A percentile compares a stretch with the other conserved stretches of the same genome.
These are phyloP conservation scores for Argya squamiceps DNA, from an alignment of 2,797 vertebrate species.

Conservation along the genomic window DNA sequence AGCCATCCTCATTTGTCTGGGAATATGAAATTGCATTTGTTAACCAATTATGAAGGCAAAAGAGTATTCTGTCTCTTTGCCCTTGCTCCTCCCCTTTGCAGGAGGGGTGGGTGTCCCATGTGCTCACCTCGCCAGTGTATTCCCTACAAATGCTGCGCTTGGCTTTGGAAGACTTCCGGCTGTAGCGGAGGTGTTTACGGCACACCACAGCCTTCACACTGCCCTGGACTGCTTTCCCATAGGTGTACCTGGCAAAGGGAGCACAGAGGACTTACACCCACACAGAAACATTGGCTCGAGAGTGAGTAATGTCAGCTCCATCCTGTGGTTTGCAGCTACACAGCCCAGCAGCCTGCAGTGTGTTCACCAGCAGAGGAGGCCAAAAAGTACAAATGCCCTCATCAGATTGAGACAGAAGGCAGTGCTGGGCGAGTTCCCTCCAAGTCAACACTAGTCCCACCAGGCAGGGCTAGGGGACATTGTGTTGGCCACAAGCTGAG, in stretches of 20 bases:
- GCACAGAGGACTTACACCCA: background rate
- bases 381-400: background rate
- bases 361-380: background rate
- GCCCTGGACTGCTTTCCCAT: conserved; percentile 45
- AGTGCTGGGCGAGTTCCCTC: background rate
- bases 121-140: conserved; percentile 31
- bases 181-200: background rate
- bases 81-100: background rate
- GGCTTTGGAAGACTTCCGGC: background rate
- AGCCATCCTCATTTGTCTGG: conserved; percentile 33
- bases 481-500: background rate
- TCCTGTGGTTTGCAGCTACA: background rate
- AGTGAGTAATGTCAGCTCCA: background rate
- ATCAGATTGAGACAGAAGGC: background rate
- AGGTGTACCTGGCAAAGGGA: conserved; percentile 31
- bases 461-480: background rate
- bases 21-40: background rate
- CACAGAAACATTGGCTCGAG: background rate
- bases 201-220: conserved; percentile 23
- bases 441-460: background rate
- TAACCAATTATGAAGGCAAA: background rate
- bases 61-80: background rate
- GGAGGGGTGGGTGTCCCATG: background rate
- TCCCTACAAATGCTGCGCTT: conserved; percentile 30
- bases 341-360: background rate